Conservation (phyloP, 2,888 invertebrate species). For the Cerastoderma edule region DNA sequence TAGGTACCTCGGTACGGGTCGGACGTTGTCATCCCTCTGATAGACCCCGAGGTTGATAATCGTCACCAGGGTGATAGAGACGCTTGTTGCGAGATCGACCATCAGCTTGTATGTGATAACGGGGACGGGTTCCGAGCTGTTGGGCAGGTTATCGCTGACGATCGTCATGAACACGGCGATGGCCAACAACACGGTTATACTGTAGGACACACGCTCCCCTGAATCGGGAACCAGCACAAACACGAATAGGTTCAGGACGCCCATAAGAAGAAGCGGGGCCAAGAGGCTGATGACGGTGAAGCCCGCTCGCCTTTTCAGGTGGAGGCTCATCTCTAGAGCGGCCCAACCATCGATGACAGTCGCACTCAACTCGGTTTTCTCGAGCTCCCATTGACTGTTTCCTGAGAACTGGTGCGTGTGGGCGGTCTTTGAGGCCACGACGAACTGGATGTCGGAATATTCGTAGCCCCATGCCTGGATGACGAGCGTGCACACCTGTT, state of each 20-base stretch:
- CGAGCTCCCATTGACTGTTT: constrained; percentile 9
- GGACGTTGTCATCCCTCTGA: constrained; percentile 45
- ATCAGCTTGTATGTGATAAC: constrained; percentile 31
- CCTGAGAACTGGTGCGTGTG: not conserved
- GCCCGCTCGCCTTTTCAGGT: constrained; percentile 15
- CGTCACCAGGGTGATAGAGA: constrained; percentile 49
- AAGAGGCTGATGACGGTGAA: constrained; percentile 48
- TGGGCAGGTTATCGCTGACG: constrained; percentile 52
- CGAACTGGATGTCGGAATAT: constrained; percentile 22
- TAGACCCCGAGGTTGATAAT: constrained; percentile 54
- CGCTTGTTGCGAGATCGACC: constrained; percentile 57
- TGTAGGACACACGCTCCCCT: constrained; percentile 54
- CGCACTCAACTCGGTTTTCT: not conserved
- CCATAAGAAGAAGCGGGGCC: constrained; percentile 49
- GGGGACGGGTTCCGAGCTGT: constrained; percentile 50
- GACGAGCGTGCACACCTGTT: constrained; percentile 40
- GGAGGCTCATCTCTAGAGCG: not conserved
- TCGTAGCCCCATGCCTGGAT: constrained; percentile 49
- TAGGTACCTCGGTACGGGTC: constrained; percentile 26
- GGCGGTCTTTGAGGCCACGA: not conserved
- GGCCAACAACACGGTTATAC: constrained; percentile 55
- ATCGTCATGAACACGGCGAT: constrained; percentile 59
- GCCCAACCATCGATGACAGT: not conserved
- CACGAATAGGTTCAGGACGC: constrained; percentile 50
- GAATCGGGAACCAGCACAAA: constrained; percentile 56